These are phyloP conservation scores for Nibea coibor DNA, from an alignment of 2,113 vertebrate species.

Conservation along the genomic window DNA sequence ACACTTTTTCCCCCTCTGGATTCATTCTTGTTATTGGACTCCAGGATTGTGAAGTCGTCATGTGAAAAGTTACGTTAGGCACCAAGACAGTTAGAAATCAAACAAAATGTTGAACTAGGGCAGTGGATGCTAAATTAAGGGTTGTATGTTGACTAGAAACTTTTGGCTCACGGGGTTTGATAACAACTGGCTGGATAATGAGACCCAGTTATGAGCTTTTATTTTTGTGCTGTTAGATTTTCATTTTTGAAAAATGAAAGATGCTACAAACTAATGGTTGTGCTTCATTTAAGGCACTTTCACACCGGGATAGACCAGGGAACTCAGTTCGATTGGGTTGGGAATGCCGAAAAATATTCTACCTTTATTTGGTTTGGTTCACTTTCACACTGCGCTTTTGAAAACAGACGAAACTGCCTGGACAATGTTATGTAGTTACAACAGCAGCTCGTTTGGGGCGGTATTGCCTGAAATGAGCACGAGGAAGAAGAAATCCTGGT, in stretches of 20 bases:
- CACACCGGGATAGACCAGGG: too few relatives aligned
- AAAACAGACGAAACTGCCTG: too few relatives aligned
- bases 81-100: neutral
- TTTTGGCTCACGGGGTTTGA: neutral
- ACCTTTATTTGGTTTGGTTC: too few relatives aligned
- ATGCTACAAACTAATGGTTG: neutral
- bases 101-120: constrained; percentile 21
- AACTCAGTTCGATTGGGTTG: too few relatives aligned
- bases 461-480: too few relatives aligned
- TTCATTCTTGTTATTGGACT: neutral
- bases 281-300: neutral
- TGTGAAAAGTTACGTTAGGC: neutral
- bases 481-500: too few relatives aligned
- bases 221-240: neutral
- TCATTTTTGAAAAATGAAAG: neutral
- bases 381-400: too few relatives aligned
- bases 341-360: too few relatives aligned
- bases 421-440: too few relatives aligned
- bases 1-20: neutral
- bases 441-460: too few relatives aligned
- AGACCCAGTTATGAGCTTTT: neutral
- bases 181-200: constrained; percentile 6
- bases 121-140: constrained; percentile 25
- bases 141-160: neutral
- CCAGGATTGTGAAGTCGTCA: neutral